Evolutionary conservation across 2,888 invertebrate genomes (phyloP).

Genomic region (Zhuqinia jingwanae): DNA sequence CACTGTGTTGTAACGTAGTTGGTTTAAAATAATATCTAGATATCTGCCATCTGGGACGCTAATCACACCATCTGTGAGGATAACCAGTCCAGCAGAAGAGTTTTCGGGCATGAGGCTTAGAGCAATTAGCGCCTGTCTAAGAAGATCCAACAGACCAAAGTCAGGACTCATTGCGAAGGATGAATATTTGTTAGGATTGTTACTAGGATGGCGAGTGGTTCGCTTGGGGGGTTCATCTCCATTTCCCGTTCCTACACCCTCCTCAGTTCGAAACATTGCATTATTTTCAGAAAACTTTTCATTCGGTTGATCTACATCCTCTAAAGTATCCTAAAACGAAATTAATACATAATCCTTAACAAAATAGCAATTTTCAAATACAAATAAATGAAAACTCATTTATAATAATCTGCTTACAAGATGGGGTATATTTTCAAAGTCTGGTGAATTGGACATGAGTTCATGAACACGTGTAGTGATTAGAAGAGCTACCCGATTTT

Average conservation of each 20-base stretch:
- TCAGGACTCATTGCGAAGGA: conserved; percentile 85
- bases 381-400: too few relatives aligned
- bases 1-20: conserved; percentile 87
- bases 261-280: too few relatives aligned
- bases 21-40: conserved; percentile 87
- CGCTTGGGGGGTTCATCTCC: not conserved
- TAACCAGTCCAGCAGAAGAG: conserved; percentile 87
- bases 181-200: conserved; percentile 77
- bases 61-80: conserved; percentile 89
- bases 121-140: conserved; percentile 88
- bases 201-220: not conserved
- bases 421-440: too few relatives aligned
- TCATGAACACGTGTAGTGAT: conserved; percentile 43
- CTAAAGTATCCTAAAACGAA: too few relatives aligned
- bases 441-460: not conserved
- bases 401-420: too few relatives aligned
- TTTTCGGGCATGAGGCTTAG: conserved; percentile 88
- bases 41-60: conserved; percentile 87
- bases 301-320: too few relatives aligned
- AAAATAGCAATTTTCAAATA: too few relatives aligned
- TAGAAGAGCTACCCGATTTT: conserved; percentile 73
- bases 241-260: too few relatives aligned
- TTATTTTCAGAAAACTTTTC: too few relatives aligned
- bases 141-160: conserved; percentile 88
- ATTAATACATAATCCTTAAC: too few relatives aligned